Evolutionary conservation across 2,888 invertebrate genomes (phyloP).

Genomic region (Caenorhabditis angaria): DNA sequence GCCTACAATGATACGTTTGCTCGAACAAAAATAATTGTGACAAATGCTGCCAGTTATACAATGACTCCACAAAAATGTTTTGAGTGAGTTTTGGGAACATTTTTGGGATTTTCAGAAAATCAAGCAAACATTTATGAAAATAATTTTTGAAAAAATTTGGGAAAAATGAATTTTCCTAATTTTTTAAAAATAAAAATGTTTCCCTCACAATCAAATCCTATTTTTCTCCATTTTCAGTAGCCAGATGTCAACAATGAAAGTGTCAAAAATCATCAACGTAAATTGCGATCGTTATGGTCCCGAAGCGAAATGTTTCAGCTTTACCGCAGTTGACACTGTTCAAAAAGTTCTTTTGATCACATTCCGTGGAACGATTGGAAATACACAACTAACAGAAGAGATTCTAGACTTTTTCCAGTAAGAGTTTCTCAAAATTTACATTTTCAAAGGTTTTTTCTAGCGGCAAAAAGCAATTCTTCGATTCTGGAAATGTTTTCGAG

Average conservation of each 20-base stretch:
- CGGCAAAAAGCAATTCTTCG: constrained; percentile 33
- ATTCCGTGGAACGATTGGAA: constrained; percentile 49
- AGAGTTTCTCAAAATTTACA: too few species aligned
- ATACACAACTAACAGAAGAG: constrained; percentile 41
- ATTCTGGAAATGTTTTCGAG: constrained; percentile 40
- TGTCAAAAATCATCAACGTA: constrained; percentile 27
- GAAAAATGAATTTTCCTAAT: too few species aligned
- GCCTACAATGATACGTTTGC: too few species aligned
- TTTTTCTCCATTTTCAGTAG: constrained; percentile 12
- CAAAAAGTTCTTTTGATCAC: constrained; percentile 44
- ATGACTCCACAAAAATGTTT: constrained; percentile 53
- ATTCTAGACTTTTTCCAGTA: constrained; percentile 32
- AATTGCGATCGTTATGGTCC: constrained; percentile 29
- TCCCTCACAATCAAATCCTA: too few species aligned
- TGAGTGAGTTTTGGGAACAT: constrained; percentile 27
- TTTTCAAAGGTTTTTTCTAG: too few species aligned
- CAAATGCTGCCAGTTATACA: constrained; percentile 44
- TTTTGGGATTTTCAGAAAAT: too few species aligned
- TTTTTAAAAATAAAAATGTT: too few species aligned
- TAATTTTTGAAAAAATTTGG: too few species aligned
- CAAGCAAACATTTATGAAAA: too few species aligned
- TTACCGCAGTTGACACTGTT: constrained; percentile 31
- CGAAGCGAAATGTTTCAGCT: constrained; percentile 38
- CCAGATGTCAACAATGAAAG: constrained; percentile 33
- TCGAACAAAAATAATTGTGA: constrained; percentile 47